Evolutionary conservation across 2,113 vertebrate species (phyloP).

Genomic region (Morone saxatilis): DNA sequence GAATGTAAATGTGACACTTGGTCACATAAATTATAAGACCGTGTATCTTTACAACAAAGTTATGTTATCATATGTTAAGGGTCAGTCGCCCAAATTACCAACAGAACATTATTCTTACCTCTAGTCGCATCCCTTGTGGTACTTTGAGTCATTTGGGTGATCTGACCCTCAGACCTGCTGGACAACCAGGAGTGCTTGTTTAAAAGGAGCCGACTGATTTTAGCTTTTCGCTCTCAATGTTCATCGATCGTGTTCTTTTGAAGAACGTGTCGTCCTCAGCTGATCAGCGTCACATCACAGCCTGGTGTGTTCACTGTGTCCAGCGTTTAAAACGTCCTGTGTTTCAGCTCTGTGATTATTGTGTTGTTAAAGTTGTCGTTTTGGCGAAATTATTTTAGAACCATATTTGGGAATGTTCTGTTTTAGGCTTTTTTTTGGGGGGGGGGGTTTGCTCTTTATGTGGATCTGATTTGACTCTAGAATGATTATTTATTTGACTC

Average conservation of each 20-base stretch:
- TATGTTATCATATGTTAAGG: no score
- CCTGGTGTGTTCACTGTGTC: no score
- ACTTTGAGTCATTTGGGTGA: background rate
- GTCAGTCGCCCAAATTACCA: no score
- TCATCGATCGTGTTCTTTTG: background rate
- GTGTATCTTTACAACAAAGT: background rate
- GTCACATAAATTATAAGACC: background rate
- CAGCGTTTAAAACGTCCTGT: background rate
- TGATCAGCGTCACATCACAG: background rate
- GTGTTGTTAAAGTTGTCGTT: background rate
- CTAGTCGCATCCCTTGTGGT: background rate
- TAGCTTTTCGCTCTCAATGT: background rate
- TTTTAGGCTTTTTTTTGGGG: background rate
- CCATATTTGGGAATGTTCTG: background rate
- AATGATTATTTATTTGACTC: conserved; percentile 10
- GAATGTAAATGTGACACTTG: conserved; percentile 4
- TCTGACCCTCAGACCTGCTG: background rate
- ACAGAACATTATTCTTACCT: background rate
- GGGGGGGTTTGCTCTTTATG: background rate
- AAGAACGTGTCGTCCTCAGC: background rate
- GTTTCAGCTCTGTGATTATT: background rate
- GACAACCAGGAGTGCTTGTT: background rate
- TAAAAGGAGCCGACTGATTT: background rate
- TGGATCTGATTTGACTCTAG: background rate
- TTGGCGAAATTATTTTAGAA: background rate